Conservation (phyloP, 2,797 vertebrate species). For the Catharus ustulatus region DNA sequence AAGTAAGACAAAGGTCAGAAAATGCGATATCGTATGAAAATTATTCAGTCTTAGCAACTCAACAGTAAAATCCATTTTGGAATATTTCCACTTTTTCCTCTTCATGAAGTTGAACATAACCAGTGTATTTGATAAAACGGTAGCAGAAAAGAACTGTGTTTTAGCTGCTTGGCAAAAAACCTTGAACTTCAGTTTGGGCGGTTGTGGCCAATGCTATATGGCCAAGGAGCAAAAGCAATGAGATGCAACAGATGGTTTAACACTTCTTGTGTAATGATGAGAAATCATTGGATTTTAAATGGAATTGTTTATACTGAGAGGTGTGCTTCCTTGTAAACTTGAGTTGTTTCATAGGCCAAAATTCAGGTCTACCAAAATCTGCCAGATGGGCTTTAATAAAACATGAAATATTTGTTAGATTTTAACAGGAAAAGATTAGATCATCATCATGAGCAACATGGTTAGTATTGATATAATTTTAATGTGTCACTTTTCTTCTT, state of each 20-base stretch:
- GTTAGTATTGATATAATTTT: not conserved
- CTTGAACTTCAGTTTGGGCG: not conserved
- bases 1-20: not conserved
- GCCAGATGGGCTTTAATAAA: not conserved
- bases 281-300: not conserved
- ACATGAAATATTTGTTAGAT: not conserved
- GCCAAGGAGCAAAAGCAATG: not conserved
- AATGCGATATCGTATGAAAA: not conserved
- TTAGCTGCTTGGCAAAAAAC: not conserved
- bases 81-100: not conserved
- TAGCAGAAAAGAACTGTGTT: not conserved
- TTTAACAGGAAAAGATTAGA: not conserved
- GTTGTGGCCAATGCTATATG: rapidly evolving
- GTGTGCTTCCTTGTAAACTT: not conserved
- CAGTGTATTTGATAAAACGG: rapidly evolving
- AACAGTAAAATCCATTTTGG: not conserved
- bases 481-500: not conserved
- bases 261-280: not conserved
- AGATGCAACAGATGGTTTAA: not conserved
- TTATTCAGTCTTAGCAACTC: not conserved
- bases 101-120: not conserved
- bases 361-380: not conserved
- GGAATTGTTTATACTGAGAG: not conserved
- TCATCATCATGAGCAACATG: not conserved
- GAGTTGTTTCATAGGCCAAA: not conserved